Conservation (phyloP, 2,797 vertebrate genomes). For the Hypotaenidia okinawae region DNA sequence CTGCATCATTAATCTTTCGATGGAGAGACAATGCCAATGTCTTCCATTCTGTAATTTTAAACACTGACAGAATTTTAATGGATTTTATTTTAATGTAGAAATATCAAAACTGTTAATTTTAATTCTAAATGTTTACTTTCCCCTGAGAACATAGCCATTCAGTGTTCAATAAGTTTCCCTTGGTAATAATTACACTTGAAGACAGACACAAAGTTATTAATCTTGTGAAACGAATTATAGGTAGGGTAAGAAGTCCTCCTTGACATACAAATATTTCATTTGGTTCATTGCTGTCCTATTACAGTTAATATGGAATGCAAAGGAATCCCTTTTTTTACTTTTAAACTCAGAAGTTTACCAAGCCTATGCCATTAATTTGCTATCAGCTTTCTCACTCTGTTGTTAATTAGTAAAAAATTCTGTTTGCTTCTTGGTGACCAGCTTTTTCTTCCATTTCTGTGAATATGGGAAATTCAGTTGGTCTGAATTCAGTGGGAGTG, state of each 20-base stretch:
- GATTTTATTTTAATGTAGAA: background rate
- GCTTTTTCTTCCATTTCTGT: background rate
- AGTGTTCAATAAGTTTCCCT: constrained; percentile 9
- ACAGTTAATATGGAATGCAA: background rate
- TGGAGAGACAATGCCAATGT: background rate
- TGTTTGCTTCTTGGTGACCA: background rate
- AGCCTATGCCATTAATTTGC: background rate
- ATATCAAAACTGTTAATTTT: constrained; percentile 3
- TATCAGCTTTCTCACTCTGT: background rate
- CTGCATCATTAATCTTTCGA: background rate
- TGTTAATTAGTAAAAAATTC: background rate
- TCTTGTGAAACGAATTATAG: constrained; percentile 35
- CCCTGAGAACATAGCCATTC: background rate
- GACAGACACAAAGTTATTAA: constrained; percentile 36
- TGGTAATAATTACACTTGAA: constrained; percentile 34
- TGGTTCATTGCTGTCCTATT: background rate
- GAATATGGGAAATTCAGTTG: background rate
- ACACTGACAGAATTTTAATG: background rate
- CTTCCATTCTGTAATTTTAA: constrained; percentile 15
- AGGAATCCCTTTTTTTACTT: background rate
- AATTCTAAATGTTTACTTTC: constrained; percentile 10
- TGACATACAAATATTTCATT: background rate
- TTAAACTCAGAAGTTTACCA: background rate
- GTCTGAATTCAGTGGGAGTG: background rate
- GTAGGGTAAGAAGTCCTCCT: constrained; percentile 8